Evolutionary conservation across 1,140 invertebrate genomes (phyloP), one percentile per base, ranked within the genome.

Genomic region (Trichonephila inaurata): DNA sequence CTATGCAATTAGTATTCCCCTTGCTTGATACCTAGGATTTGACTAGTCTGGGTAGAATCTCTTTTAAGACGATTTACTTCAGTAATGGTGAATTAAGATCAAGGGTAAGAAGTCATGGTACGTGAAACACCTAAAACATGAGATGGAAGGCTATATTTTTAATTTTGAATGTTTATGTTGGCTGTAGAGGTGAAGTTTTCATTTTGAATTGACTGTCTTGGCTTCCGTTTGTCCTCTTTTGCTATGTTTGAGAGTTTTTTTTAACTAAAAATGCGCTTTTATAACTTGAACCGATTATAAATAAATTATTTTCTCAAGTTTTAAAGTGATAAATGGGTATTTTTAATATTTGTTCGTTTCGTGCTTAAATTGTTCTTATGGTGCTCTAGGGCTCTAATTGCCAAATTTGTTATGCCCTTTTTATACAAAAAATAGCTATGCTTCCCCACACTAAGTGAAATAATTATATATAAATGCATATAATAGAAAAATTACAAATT

Each of bases 41-140:
- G 69, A 16, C 69, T 18, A 77, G 69, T 77, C 69, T 77, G 24
- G 33, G 28, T 40, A 14, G 24, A 33, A 16, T 77, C 28, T 28
- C 33, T 5, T 7, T 40, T 77, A 77, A 77, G 69, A 28, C 28
- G 69, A 83, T 60, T 58, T 58, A 60, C 44, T 51, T 83, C 51
- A 58, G 44, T 83, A 83, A 40, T n/a, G 16, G 82, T n/a, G 82
- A 83, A 83, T 83, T 83, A 83, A 83, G 82, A 83, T 83, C 82
- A 83, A 83, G 82, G 82, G 82, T 83, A 83, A 8, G 69, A 77
- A 83, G 82, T 51, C 40, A 28, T 19, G 6, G 40, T 60, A 83
- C 44, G 82, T 58, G 82, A 83, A 83, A 28, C 8, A 16, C 21
- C 21, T 83, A 4, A 40, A 2, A 83, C 51, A 58, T 24, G 69